Evolutionary conservation across 2,797 vertebrate genomes (phyloP).

Genomic region (Sphenopsis melanotis): DNA sequence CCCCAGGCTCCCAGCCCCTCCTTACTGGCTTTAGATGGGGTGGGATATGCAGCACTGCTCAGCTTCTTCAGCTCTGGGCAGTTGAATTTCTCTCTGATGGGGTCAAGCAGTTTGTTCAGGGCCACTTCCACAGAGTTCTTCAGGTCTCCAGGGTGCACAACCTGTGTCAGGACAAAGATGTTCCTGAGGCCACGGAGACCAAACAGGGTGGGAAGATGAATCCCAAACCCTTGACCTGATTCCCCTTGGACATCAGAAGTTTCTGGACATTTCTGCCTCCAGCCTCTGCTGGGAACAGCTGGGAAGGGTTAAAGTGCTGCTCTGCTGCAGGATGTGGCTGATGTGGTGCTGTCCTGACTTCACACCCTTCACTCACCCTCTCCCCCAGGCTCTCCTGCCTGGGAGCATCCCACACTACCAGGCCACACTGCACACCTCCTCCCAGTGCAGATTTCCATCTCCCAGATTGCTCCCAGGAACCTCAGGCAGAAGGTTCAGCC

Average conservation of each 20-base stretch:
- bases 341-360: neutral
- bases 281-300: neutral
- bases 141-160: slow-evolving; percentile 92
- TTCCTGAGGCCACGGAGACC: neutral
- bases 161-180: slow-evolving; percentile 61
- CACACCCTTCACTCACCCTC: neutral
- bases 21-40: slow-evolving; percentile 86
- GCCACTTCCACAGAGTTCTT: slow-evolving; percentile 92
- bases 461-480: neutral
- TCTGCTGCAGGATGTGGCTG: neutral
- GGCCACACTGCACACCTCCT: neutral
- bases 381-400: accelerated
- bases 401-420: neutral
- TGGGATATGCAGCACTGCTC: slow-evolving; percentile 83
- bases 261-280: neutral
- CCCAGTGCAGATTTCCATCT: neutral
- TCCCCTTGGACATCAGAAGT: neutral
- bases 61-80: slow-evolving; percentile 87
- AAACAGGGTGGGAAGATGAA: neutral
- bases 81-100: slow-evolving; percentile 94
- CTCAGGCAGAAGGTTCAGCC: neutral
- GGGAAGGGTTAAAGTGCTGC: neutral
- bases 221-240: neutral
- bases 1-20: neutral
- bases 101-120: slow-evolving; percentile 90